Evolutionary conservation across 2,797 vertebrate species (phyloP).

Genomic region (Neopelma chrysocephalum): DNA sequence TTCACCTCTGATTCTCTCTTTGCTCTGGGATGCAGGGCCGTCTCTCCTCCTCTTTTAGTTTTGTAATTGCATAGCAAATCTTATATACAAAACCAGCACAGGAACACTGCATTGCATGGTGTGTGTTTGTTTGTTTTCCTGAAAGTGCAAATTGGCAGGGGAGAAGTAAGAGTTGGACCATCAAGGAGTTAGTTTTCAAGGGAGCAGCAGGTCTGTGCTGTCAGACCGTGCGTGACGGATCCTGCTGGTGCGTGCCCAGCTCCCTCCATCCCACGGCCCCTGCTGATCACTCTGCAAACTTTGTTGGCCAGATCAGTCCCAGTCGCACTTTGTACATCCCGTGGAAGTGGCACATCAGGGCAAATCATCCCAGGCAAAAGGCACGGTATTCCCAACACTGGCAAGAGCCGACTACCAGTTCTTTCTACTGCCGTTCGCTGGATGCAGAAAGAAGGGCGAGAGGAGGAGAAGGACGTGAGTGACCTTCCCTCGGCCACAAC

Average conservation of each 20-base stretch:
- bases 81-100: conserved; percentile 42
- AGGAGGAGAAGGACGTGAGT: neutral
- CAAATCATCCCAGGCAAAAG: conserved; percentile 55
- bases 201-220: conserved; percentile 11
- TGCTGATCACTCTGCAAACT: conserved; percentile 39
- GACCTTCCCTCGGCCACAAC: neutral
- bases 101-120: conserved; percentile 39
- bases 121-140: neutral
- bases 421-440: neutral
- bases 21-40: conserved; percentile 33
- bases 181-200: conserved; percentile 15
- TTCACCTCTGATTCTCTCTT: conserved; percentile 50
- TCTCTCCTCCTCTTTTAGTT: conserved; percentile 50
- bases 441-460: neutral
- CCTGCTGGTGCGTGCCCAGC: neutral
- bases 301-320: neutral
- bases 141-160: neutral
- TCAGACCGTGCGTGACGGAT: neutral
- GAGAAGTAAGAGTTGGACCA: neutral
- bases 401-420: neutral
- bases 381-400: conserved; percentile 59
- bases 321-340: conserved; percentile 59
- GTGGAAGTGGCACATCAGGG: neutral
- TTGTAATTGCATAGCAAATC: conserved; percentile 69
- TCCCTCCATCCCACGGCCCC: conserved; percentile 32